These are phyloP conservation scores for Falco novaeseelandiae DNA, from an alignment of 2,797 vertebrate species.

Conservation along the genomic window DNA sequence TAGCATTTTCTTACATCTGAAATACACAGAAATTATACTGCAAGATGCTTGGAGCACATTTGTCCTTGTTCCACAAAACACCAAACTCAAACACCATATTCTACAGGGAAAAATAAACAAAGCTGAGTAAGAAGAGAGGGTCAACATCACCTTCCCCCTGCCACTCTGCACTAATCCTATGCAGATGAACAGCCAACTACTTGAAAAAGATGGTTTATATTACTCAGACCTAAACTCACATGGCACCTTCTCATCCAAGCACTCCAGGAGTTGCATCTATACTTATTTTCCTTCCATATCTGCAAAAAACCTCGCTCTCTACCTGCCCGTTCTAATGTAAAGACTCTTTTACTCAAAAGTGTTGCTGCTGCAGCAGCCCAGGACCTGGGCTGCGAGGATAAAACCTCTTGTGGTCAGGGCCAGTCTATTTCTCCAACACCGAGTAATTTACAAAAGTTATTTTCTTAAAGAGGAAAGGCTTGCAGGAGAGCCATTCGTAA, in stretches of 20 bases:
- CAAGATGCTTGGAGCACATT: fast-evolving
- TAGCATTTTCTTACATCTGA: background rate
- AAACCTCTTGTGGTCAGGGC: background rate
- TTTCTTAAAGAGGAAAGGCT: background rate
- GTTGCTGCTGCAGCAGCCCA: background rate
- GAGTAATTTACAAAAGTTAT: background rate
- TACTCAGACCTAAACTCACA: background rate
- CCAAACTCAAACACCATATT: background rate
- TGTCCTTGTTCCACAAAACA: background rate
- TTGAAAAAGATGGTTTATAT: background rate
- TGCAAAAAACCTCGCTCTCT: background rate
- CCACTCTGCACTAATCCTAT: background rate
- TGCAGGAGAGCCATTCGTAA: background rate
- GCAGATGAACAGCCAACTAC: background rate
- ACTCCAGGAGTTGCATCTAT: background rate
- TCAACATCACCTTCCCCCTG: background rate
- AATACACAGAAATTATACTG: background rate
- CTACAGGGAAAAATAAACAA: background rate
- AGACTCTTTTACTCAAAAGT: background rate
- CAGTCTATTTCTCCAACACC: background rate
- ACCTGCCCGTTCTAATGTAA: fast-evolving
- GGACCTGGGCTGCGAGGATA: background rate
- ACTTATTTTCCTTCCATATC: background rate
- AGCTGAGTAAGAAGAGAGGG: background rate
- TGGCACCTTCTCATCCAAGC: background rate